Evolutionary conservation across 2,113 vertebrate genomes (phyloP).

Genomic region (Psephotus haematonotus): DNA sequence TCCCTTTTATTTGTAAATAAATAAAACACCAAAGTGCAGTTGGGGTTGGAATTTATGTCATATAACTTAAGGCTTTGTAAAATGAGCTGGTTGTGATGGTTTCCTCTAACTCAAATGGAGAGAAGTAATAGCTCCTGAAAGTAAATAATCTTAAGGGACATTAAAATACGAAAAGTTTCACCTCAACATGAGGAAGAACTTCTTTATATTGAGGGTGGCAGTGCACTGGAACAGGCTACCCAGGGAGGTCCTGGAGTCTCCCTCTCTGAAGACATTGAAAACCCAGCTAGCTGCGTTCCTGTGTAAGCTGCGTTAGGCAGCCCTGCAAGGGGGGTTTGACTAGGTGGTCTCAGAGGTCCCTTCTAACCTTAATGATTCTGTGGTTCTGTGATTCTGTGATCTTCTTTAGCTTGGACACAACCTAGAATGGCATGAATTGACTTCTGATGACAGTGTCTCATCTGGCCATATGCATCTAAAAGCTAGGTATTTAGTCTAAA

Average conservation of each 20-base stretch:
- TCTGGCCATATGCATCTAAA: not conserved
- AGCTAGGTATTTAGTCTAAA: not conserved
- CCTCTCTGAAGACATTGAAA: not conserved
- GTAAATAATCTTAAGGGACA: not conserved
- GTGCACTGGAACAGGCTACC: not conserved
- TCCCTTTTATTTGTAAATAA: slow-evolving; percentile 7
- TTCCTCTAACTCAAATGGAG: not conserved
- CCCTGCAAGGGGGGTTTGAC: not conserved
- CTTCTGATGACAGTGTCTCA: not conserved
- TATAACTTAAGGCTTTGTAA: not conserved
- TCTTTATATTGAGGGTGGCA: not conserved
- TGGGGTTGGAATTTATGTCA: not conserved
- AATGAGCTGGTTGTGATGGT: not conserved
- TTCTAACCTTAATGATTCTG: not conserved
- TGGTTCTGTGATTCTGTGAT: not conserved
- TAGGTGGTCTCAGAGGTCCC: not conserved
- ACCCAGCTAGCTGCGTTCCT: not conserved
- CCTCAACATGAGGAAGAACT: not conserved
- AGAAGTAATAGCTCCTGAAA: not conserved
- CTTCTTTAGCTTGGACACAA: not conserved
- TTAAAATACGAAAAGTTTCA: not conserved
- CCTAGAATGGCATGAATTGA: not conserved
- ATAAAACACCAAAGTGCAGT: not conserved
- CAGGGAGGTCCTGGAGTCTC: not conserved
- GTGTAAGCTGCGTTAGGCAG: not conserved